Conservation (phyloP, 2,888 invertebrate genomes). For the Pyralis farinalis region DNA sequence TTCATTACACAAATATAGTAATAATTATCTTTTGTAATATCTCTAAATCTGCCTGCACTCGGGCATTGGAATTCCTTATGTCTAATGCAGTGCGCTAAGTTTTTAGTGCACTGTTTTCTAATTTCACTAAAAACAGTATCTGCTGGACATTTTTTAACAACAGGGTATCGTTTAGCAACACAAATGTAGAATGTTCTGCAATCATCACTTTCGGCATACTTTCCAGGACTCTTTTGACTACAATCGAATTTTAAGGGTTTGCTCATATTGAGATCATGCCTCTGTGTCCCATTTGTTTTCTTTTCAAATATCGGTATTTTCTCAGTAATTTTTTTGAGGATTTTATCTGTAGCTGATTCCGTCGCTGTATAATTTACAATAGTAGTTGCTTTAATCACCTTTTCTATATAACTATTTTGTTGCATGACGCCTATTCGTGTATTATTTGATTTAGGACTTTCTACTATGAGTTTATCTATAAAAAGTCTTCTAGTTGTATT, state of each 20-base stretch:
- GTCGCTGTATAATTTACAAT: background rate
- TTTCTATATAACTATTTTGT: background rate
- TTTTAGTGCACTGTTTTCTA: constrained; percentile 66
- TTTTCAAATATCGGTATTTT: background rate
- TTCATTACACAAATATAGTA: constrained; percentile 67
- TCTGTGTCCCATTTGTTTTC: background rate
- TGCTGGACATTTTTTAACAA: constrained; percentile 51
- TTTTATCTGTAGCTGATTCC: background rate
- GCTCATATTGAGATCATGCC: background rate
- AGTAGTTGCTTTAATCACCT: background rate
- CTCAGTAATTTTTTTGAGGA: background rate
- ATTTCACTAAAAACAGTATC: constrained; percentile 67
- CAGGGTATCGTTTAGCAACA: constrained; percentile 41
- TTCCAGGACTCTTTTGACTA: constrained; percentile 44
- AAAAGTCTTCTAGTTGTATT: no score
- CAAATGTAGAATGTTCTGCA: constrained; percentile 78
- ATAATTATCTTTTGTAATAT: constrained; percentile 49
- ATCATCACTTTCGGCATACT: constrained; percentile 65
- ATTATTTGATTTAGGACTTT: no score
- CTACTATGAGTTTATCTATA: no score
- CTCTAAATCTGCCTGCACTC: constrained; percentile 57
- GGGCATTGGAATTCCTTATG: constrained; percentile 72
- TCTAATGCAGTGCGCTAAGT: constrained; percentile 65
- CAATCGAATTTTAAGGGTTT: constrained; percentile 31
- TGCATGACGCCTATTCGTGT: background rate